phyloP scores from a whole-genome alignment of 1,140 invertebrate genomes.

The Mesaphorura yosii region DNA sequence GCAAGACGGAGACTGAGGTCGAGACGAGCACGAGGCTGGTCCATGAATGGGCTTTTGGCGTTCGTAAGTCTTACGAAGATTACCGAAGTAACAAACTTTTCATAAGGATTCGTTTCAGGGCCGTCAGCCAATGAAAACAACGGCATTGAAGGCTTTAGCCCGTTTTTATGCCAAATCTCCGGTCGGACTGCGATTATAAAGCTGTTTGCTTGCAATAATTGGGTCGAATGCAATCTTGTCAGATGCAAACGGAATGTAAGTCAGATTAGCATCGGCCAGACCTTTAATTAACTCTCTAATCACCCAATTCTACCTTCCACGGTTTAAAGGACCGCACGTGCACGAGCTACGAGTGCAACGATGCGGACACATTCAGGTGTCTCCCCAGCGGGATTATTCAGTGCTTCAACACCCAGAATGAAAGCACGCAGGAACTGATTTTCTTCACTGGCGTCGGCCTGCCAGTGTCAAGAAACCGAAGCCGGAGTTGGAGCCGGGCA shows the following conservation, averaged over 20 bases:
- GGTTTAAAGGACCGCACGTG: not conserved
- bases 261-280: not conserved
- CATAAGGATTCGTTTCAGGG: no score
- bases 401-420: constrained; percentile 13
- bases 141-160: no score
- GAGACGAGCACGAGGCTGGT: no score
- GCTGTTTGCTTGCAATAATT: constrained; percentile 18
- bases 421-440: constrained; percentile 3
- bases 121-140: no score
- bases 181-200: not conserved
- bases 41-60: no score
- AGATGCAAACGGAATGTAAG: constrained; percentile 13
- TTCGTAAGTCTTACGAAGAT: no score
- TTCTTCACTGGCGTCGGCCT: constrained; percentile 14
- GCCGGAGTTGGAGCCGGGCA: no score
- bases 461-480: no score
- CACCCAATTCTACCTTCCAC: not conserved
- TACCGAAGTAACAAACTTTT: no score
- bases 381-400: constrained; percentile 11
- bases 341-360: not conserved
- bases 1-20: no score
- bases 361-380: not conserved
- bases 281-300: not conserved
- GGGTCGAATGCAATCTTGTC: constrained; percentile 16
- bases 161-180: no score